A percentile compares a stretch with the other conserved stretches of the same genome.
Evolutionary conservation across 2,888 invertebrate genomes (phyloP).

Genomic region (Trimorus sp.): DNA sequence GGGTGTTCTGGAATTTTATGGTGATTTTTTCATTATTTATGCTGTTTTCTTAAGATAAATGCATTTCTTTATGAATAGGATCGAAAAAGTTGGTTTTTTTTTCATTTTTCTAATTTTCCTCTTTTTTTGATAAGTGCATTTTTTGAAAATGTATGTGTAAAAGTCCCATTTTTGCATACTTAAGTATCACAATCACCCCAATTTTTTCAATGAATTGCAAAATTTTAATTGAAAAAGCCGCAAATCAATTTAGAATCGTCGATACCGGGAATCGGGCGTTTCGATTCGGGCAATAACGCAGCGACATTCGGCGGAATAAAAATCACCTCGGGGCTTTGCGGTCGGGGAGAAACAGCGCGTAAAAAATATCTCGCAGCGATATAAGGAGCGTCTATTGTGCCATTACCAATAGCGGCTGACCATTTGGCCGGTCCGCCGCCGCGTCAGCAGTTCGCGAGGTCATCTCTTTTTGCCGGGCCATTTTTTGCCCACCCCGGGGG

Average conservation of each 20-base stretch:
- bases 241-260: slow-evolving; percentile 24
- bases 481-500: slow-evolving; percentile 59
- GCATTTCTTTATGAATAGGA: too few relatives aligned
- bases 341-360: slow-evolving; percentile 72
- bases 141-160: too few relatives aligned
- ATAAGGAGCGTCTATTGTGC: slow-evolving; percentile 81
- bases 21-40: too few relatives aligned
- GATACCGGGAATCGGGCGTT: slow-evolving; percentile 16
- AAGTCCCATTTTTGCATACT: too few relatives aligned
- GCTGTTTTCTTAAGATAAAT: too few relatives aligned
- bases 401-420: slow-evolving; percentile 80
- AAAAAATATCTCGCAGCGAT: slow-evolving; percentile 81
- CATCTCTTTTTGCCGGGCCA: slow-evolving; percentile 60
- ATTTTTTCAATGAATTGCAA: too few relatives aligned
- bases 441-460: slow-evolving; percentile 78
- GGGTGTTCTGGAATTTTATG: too few relatives aligned
- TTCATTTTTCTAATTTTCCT: too few relatives aligned
- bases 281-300: slow-evolving; percentile 45
- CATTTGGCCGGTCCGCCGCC: slow-evolving; percentile 80
- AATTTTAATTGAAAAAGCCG: too few relatives aligned
- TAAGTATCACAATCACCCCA: too few relatives aligned
- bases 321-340: slow-evolving; percentile 63
- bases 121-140: too few relatives aligned
- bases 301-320: slow-evolving; percentile 51
- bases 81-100: too few relatives aligned